Evolutionary conservation across 2,888 invertebrate genomes (phyloP).

Genomic region (Macrosiphum euphorbiae): DNA sequence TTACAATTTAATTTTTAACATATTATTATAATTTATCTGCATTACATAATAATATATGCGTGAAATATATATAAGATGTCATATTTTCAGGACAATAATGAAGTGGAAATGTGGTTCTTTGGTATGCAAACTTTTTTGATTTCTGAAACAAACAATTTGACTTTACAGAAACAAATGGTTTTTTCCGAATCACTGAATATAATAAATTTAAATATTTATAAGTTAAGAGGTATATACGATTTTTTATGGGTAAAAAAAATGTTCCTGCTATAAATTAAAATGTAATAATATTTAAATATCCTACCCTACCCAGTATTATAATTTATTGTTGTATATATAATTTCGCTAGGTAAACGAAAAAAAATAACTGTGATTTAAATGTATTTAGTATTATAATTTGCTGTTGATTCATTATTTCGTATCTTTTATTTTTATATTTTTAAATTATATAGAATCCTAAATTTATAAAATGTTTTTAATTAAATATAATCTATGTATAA

Average conservation of each 20-base stretch:
- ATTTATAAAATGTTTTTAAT: background rate
- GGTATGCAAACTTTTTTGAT: slow-evolving; percentile 43
- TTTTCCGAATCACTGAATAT: slow-evolving; percentile 32
- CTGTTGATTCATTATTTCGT: background rate
- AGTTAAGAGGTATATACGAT: background rate
- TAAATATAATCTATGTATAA: background rate
- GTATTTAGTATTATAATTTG: background rate
- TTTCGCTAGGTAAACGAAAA: background rate
- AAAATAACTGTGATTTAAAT: slow-evolving; percentile 33
- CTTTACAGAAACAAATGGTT: slow-evolving; percentile 10
- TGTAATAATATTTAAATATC: slow-evolving; percentile 36
- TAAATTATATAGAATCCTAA: background rate
- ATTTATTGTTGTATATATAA: slow-evolving; percentile 7
- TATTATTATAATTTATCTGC: background rate
- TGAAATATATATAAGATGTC: background rate
- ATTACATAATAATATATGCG: background rate
- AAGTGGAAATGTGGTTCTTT: background rate
- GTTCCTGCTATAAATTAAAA: slow-evolving; percentile 1
- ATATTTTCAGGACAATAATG: slow-evolving; percentile 14
- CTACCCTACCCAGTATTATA: slow-evolving; percentile 10
- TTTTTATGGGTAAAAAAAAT: background rate
- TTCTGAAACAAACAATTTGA: slow-evolving; percentile 34
- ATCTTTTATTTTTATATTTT: background rate
- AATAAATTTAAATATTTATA: slow-evolving; percentile 50
- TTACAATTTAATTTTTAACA: background rate